A percentile compares a stretch with the other conserved stretches of the same genome.
These are phyloP conservation scores for Acanthopleura granulata DNA, from an alignment of 2,888 invertebrate species.

Conservation along the genomic window DNA sequence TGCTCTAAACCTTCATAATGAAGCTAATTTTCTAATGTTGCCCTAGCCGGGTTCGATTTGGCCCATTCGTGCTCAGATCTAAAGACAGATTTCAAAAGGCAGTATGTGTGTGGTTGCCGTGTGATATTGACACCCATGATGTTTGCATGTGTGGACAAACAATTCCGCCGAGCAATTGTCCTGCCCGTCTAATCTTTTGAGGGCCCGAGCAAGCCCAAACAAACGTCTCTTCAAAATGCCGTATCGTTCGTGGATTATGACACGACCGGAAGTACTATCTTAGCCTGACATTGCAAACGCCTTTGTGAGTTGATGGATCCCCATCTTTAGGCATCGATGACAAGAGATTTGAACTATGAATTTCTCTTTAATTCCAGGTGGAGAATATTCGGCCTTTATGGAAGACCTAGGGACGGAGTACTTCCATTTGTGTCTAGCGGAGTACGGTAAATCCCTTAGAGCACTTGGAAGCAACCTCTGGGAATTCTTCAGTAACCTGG, in stretches of 20 bases:
- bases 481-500: constrained; percentile 95
- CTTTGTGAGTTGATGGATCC: no score
- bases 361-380: background rate
- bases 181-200: no score
- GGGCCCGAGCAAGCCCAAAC: no score
- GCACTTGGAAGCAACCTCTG: constrained; percentile 94
- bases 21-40: constrained; percentile 11
- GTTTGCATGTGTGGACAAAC: background rate
- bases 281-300: no score
- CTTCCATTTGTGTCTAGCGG: constrained; percentile 96
- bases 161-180: no score
- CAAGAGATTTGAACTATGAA: no score
- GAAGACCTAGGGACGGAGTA: constrained; percentile 94
- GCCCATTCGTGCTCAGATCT: background rate
- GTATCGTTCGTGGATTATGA: no score
- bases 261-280: no score
- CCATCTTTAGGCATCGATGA: no score
- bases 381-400: constrained; percentile 20
- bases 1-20: background rate
- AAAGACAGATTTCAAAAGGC: background rate
- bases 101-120: background rate
- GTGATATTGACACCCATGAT: background rate
- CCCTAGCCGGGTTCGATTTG: background rate
- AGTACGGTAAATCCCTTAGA: constrained; percentile 95
- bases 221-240: no score